Evolutionary conservation across 2,797 vertebrate species (phyloP).

Genomic region (Amblyraja radiata): DNA sequence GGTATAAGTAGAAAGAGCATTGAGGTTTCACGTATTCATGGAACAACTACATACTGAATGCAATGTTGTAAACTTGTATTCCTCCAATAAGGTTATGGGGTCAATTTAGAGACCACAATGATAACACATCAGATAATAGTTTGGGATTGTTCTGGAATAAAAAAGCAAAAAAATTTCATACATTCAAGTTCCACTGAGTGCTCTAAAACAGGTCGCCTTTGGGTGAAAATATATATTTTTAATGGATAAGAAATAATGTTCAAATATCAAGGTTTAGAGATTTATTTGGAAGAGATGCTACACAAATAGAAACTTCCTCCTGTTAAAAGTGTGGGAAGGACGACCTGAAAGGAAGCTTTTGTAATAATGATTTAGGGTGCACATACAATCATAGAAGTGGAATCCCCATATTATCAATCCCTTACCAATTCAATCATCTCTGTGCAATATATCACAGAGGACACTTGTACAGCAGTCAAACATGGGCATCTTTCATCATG

Average conservation of each 20-base stretch:
- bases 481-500: not conserved
- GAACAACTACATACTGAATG: not conserved
- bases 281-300: not conserved
- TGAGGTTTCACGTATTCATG: not conserved
- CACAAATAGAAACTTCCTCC: not conserved
- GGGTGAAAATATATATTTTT: not conserved
- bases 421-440: not conserved
- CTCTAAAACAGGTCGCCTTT: not conserved
- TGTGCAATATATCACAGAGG: not conserved
- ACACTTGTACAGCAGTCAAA: not conserved
- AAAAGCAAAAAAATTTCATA: not conserved
- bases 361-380: not conserved
- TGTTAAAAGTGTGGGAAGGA: not conserved
- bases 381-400: not conserved
- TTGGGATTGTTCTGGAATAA: no score
- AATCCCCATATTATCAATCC: no score
- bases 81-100: not conserved
- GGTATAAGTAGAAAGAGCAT: not conserved
- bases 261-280: not conserved
- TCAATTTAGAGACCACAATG: not conserved
- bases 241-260: not conserved
- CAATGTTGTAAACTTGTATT: not conserved
- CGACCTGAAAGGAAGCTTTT: not conserved
- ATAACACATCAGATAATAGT: not conserved
- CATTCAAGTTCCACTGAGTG: not conserved